These are phyloP conservation scores for Osmerus mordax DNA, from an alignment of 2,113 vertebrate species.

Conservation along the genomic window DNA sequence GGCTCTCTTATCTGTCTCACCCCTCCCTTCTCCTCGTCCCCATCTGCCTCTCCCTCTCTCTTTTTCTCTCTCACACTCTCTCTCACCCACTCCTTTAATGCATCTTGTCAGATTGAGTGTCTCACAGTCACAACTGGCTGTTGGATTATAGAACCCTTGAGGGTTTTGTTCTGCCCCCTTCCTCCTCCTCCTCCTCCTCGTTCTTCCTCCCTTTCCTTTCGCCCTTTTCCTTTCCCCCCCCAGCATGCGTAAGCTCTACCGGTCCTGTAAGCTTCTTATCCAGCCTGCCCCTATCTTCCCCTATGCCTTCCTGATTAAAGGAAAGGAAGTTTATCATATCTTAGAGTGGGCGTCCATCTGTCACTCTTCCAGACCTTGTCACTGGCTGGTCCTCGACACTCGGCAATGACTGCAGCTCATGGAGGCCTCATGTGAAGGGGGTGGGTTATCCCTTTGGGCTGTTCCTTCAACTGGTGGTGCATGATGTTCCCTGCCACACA, in stretches of 20 bases:
- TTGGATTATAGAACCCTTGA: slow-evolving; percentile 53
- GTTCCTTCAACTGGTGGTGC: background rate
- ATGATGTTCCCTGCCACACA: slow-evolving; percentile 16
- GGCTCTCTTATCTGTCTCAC: background rate
- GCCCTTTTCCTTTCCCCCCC: background rate
- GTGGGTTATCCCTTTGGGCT: slow-evolving; percentile 11
- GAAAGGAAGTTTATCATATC: slow-evolving; percentile 21
- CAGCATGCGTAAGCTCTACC: slow-evolving; percentile 17
- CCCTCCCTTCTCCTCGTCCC: background rate
- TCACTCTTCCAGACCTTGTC: slow-evolving; percentile 4
- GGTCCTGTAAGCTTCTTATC: slow-evolving; percentile 64
- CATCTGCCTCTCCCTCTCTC: slow-evolving; percentile 3
- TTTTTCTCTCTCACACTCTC: slow-evolving; percentile 19
- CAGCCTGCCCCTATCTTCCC: slow-evolving; percentile 46
- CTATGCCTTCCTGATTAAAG: slow-evolving; percentile 30
- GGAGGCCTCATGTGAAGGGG: background rate
- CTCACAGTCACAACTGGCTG: slow-evolving; percentile 54
- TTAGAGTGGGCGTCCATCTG: slow-evolving; percentile 25
- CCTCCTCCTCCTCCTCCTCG: slow-evolving; percentile 4
- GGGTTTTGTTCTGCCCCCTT: slow-evolving; percentile 34
- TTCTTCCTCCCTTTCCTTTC: slow-evolving; percentile 2
- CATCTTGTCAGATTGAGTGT: slow-evolving; percentile 59
- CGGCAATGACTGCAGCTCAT: background rate
- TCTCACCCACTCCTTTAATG: slow-evolving; percentile 55
- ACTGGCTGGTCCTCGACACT: background rate